phyloP scores from a whole-genome alignment of 1,140 invertebrate genomes.

The Plectrocnemia conspersa region DNA sequence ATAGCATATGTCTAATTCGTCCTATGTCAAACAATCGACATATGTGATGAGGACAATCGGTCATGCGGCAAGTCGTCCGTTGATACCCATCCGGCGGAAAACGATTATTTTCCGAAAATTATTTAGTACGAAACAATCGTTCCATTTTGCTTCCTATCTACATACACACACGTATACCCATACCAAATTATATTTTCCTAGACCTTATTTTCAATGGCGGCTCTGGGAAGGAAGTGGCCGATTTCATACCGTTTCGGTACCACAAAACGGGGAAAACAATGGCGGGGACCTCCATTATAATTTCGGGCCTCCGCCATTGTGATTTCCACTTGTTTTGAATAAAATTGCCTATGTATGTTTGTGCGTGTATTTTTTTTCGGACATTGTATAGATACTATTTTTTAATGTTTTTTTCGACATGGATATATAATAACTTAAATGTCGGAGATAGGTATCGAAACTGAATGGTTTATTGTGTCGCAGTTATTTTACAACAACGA shows the following conservation, averaged over 20 bases:
- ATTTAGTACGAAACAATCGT: slow-evolving; percentile 23
- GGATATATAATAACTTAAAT: slow-evolving; percentile 2
- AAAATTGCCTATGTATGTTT: too few relatives aligned
- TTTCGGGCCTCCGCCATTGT: not conserved
- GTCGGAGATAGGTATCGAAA: slow-evolving; percentile 1
- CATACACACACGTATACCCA: not conserved
- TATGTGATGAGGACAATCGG: slow-evolving; percentile 11
- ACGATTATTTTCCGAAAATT: slow-evolving; percentile 26
- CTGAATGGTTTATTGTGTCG: not conserved
- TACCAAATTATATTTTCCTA: slow-evolving; percentile 17
- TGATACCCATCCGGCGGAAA: slow-evolving; percentile 26
- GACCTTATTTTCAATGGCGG: slow-evolving; percentile 10
- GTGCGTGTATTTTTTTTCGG: too few relatives aligned
- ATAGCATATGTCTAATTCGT: too few relatives aligned
- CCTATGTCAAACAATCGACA: too few relatives aligned
- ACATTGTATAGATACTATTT: too few relatives aligned
- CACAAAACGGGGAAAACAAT: slow-evolving; percentile 1
- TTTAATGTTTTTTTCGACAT: not conserved
- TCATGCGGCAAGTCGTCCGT: slow-evolving; percentile 21
- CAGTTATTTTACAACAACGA: too few relatives aligned
- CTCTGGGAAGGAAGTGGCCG: slow-evolving; percentile 15
- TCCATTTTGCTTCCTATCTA: slow-evolving; percentile 9
- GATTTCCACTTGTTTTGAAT: too few relatives aligned
- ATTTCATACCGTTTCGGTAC: slow-evolving; percentile 14
- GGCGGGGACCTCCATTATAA: slow-evolving; percentile 8